phyloP scores from a whole-genome alignment of 2,888 invertebrate species.

The Drosophila paramelanica region DNA sequence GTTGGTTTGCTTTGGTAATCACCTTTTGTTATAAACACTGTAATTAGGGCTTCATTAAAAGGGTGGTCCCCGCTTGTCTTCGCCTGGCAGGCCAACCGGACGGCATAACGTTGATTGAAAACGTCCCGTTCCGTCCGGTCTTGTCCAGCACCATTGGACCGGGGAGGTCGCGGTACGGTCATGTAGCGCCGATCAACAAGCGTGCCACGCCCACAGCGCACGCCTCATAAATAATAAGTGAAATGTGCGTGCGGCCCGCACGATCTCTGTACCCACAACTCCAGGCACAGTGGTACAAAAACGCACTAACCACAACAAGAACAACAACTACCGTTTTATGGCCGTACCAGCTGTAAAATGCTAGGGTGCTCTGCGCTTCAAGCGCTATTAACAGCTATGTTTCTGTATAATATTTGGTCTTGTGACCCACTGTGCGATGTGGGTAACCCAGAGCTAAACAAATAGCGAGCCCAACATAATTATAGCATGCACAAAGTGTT shows the following conservation, averaged over 20 bases:
- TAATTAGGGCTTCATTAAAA: conserved; percentile 86
- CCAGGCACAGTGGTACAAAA: conserved; percentile 47
- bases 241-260: conserved; percentile 69
- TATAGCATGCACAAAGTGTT: conserved; percentile 78
- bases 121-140: conserved; percentile 40
- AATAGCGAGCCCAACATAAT: conserved; percentile 82
- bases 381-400: too few species aligned
- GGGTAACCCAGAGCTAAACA: conserved; percentile 66
- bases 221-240: conserved; percentile 83
- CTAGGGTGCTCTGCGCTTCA: too few species aligned
- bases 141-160: conserved; percentile 7
- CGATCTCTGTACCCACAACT: conserved; percentile 20
- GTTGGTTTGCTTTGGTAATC: conserved; percentile 81
- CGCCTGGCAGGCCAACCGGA: conserved; percentile 68
- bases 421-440: conserved; percentile 40
- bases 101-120: conserved; percentile 73
- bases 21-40: conserved; percentile 85
- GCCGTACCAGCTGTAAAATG: too few species aligned
- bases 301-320: neutral
- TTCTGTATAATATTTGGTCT: too few species aligned
- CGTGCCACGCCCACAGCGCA: conserved; percentile 83
- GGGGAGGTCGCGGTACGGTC: conserved; percentile 26
- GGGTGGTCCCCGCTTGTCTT: conserved; percentile 85
- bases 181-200: conserved; percentile 82
- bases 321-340: conserved; percentile 2